phyloP scores from a whole-genome alignment of 2,797 vertebrate species.

The Neopelma chrysocephalum region DNA sequence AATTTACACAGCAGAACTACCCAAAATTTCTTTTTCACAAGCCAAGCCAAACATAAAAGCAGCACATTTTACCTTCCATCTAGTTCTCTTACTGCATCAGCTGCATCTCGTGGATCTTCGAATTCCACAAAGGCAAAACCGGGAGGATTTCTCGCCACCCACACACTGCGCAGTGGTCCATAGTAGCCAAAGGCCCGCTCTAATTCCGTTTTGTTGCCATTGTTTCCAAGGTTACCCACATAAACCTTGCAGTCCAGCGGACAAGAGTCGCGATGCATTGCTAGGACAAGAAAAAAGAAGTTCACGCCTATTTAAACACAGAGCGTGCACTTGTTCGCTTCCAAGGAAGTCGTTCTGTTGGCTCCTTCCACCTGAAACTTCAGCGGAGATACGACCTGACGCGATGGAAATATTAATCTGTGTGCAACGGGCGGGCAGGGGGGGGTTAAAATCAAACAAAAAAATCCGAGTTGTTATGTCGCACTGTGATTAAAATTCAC shows the following conservation, averaged over 20 bases:
- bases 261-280: slow-evolving; percentile 89
- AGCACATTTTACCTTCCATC: slow-evolving; percentile 89
- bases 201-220: slow-evolving; percentile 96
- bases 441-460: accelerated
- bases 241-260: slow-evolving; percentile 98
- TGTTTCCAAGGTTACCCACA: slow-evolving; percentile 96
- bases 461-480: accelerated
- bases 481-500: accelerated
- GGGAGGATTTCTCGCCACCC: slow-evolving; percentile 96
- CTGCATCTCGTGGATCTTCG: slow-evolving; percentile 96
- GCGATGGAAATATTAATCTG: accelerated
- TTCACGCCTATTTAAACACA: neutral
- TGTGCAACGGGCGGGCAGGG: accelerated
- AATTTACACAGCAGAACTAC: neutral
- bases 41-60: neutral
- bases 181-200: slow-evolving; percentile 96
- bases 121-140: slow-evolving; percentile 98
- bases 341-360: neutral
- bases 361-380: neutral
- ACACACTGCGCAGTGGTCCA: slow-evolving; percentile 93
- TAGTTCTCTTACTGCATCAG: slow-evolving; percentile 94
- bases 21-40: neutral
- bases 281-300: slow-evolving; percentile 20
- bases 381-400: accelerated
- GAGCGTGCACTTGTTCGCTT: neutral